Base-by-base conservation (phyloP, 2,888 invertebrate species). In the Ashinkailepas kermadecensis region DNA sequence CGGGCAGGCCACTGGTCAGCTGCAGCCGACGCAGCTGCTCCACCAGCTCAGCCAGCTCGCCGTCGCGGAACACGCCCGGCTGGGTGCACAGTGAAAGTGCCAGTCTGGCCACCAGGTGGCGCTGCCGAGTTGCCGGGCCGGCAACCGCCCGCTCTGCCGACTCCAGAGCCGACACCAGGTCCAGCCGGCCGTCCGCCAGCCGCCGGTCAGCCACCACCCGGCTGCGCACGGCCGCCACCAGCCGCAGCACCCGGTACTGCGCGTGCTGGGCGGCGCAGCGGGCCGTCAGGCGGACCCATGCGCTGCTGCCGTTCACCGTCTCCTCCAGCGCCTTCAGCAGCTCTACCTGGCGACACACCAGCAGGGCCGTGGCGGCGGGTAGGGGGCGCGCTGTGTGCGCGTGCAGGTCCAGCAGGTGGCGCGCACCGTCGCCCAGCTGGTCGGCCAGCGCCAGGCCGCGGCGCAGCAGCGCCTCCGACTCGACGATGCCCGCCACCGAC, bases 101-200 rank as follows among this genome's bases (percentile, higher is more conserved):
- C 6, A 83, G 81, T 25, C 83, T 81, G 21, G 81, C 82, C 58
- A 83, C 78, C 74, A 83, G 81, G 25, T 82, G 81, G 21, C 82
- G 78, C 58, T 81, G 81, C 18, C 78, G 82, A 23, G 83, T 83
- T 67, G 84, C 84, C 13, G 84, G 81, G 59, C 84, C 84, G 15
- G 83, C 82, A 59, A 85, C 70, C 64, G 83, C 83, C 65, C 80
- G 82, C 81, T 84, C 84, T 6, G 84, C 85, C 59, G 84, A 64
- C 23, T 80, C 80, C 39, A 84, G 81, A 0, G 84, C 84, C 59
- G 84, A 83, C 56, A 84, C 74, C 25, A 84, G 83, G 79, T 84
- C 85, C 78, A 84, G 79, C 18, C 82, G 82, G n/a, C 58, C 82
- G 83, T 58, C 81, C 83, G 81, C 80, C 82, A 58, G 58, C 79